Percentiles rank a stretch among this genome's conserved stretches.
Evolutionary conservation across 2,113 vertebrate genomes (phyloP).

Genomic region (Melospiza georgiana): DNA sequence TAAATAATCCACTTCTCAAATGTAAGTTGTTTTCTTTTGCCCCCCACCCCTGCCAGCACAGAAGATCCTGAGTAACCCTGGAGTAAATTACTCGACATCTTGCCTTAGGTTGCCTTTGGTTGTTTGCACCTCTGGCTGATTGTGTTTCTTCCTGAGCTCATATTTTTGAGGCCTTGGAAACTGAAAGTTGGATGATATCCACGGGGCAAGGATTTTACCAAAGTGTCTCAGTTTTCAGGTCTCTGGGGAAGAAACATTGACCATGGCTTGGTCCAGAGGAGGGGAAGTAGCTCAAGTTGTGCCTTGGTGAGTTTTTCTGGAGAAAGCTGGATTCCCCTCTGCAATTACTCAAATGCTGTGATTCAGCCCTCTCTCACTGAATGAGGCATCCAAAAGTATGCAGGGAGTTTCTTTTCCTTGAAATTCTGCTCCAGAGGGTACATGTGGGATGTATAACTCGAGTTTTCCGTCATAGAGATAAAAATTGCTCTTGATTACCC

Average conservation of each 20-base stretch:
- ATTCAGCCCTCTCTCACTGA: background rate
- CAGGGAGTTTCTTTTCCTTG: background rate
- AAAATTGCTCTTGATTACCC: background rate
- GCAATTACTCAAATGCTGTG: background rate
- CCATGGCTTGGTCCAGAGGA: background rate
- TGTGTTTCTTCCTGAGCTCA: background rate
- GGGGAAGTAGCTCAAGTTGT: background rate
- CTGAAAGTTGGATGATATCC: background rate
- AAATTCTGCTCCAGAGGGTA: background rate
- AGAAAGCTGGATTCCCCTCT: background rate
- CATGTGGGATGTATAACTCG: background rate
- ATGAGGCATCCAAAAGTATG: background rate
- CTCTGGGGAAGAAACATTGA: fast-evolving
- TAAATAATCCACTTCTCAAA: background rate
- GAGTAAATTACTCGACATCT: background rate
- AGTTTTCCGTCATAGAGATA: fast-evolving
- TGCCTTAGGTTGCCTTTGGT: background rate
- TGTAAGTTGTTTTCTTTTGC: background rate
- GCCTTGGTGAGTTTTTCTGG: background rate
- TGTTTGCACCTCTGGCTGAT: background rate
- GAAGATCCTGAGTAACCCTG: background rate
- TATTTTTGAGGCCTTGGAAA: background rate
- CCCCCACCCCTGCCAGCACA: fast-evolving
- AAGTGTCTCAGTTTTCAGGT: background rate
- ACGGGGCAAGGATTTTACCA: background rate